Conservation (phyloP, 2,113 vertebrate species). For the Coptodon bakossiorum region DNA sequence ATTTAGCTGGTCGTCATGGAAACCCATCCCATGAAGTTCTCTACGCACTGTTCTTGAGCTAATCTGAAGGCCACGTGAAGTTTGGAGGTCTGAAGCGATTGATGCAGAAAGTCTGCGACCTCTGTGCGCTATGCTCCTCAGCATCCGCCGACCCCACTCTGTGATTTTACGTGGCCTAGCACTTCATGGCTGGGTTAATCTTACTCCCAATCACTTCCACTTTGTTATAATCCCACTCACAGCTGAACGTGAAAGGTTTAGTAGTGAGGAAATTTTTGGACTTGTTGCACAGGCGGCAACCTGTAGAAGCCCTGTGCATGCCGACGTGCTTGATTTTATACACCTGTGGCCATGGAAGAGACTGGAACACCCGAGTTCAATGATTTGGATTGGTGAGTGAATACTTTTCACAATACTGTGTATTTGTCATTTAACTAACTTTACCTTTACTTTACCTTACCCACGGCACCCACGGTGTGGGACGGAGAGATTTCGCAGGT, state of each 20-base stretch:
- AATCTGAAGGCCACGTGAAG: not conserved
- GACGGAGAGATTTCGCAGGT: too few relatives aligned
- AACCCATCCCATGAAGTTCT: not conserved
- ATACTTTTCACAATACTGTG: not conserved
- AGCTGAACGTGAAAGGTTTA: not conserved
- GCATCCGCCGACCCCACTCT: not conserved
- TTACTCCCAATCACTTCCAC: not conserved
- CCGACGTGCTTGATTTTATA: not conserved
- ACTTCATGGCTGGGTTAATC: not conserved
- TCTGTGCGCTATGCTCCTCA: not conserved
- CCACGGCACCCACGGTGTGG: too few relatives aligned
- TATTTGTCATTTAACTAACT: not conserved
- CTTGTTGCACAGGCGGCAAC: not conserved
- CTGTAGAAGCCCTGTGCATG: not conserved
- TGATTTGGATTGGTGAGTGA: not conserved
- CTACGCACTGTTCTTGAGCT: not conserved
- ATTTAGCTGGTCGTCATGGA: not conserved
- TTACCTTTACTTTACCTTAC: too few relatives aligned
- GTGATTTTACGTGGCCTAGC: not conserved
- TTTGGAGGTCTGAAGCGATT: not conserved
- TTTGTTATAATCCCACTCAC: not conserved
- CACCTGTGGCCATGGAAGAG: not conserved
- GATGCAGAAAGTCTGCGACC: not conserved
- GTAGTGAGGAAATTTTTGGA: not conserved
- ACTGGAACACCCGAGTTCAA: not conserved